A percentile compares a stretch with the other conserved stretches of the same genome.
Conservation (phyloP, 2,888 invertebrate species). For the Dyspetes luteomarginatus region DNA sequence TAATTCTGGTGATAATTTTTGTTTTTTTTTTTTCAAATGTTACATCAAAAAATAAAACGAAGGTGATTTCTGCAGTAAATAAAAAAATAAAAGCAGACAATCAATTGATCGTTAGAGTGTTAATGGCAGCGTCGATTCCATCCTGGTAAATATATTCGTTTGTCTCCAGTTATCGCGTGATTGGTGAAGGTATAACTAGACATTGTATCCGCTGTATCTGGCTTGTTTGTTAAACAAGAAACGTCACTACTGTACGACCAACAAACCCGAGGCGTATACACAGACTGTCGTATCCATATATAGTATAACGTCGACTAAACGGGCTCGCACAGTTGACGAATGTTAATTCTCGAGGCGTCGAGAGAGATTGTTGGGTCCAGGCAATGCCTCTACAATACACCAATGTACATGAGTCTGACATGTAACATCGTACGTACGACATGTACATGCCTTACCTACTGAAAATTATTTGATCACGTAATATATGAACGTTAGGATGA, state of each 20-base stretch:
- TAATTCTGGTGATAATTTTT: too few relatives aligned
- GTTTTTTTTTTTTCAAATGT: too few relatives aligned
- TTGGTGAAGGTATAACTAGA: conserved; percentile 35
- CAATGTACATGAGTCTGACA: not conserved
- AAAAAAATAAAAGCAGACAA: too few relatives aligned
- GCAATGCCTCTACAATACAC: not conserved
- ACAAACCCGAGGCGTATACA: conserved; percentile 35
- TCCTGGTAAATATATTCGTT: conserved; percentile 30
- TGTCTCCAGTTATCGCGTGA: conserved; percentile 15
- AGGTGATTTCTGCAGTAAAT: too few relatives aligned
- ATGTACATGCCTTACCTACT: conserved; percentile 16
- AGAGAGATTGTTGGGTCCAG: conserved; percentile 24
- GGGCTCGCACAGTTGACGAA: conserved; percentile 47
- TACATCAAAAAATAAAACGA: too few relatives aligned
- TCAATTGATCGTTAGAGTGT: too few relatives aligned
- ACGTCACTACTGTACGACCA: conserved; percentile 30
- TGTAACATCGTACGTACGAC: conserved; percentile 7
- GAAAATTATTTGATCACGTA: not conserved
- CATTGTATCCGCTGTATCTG: conserved; percentile 34
- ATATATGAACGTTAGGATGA: not conserved
- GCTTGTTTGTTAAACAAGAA: conserved; percentile 28
- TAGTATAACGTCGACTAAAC: conserved; percentile 14
- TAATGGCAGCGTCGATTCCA: too few relatives aligned
- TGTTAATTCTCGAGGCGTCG: conserved; percentile 47
- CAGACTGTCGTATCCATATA: conserved; percentile 1